Evolutionary conservation across 2,888 invertebrate species (phyloP), one percentile per base, ranked within the genome.

Genomic region (Julus scandinavius): DNA sequence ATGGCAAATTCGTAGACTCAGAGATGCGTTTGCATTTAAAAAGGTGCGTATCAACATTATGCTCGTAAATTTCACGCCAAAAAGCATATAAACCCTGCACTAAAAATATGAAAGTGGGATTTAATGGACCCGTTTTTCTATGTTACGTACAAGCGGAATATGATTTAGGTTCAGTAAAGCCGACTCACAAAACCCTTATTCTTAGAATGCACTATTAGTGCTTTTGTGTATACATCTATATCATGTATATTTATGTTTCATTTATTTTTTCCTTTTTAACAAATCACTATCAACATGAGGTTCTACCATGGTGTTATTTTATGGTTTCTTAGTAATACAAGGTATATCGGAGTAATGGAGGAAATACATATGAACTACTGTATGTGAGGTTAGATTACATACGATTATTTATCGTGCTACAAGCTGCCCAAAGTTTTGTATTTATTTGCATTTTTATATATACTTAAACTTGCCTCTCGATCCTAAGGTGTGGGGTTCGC

Each of bases 41-140:
- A 80, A 80, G 80, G 80, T 80, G 80, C 80, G 38, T 80, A 80
- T 38, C 80, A 80, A 80, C 80, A 80, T 80, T 80, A 80, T 13
- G 80, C 80, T 80, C 80, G 80, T 80, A 80, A 80, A 80, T 80
- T 80, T 80, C 29, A 29, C 29, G 80, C 80, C 80, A 80, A 80
- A 38, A 80, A 80, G 38, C 80, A 38, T 38, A 80, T 80, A 80
- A 80, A 80, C 29, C 29, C 13, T 38, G 80, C 80, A 80, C 80
- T 80, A 80, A 80, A 80, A 80, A 80, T 80, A 80, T 80, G 80
- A 80, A 80, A 80, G 80, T 80, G 80, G 80, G 80, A 80, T 80
- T 80, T 80, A 80, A 80, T 80, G 80, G 80, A 80, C 38, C 80
- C 13, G 4, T 80, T 80, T 54, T 80, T 38, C 80, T 80, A 13